These are phyloP conservation scores for Danaus chrysippus DNA, from an alignment of 2,888 invertebrate species.

Conservation along the genomic window DNA sequence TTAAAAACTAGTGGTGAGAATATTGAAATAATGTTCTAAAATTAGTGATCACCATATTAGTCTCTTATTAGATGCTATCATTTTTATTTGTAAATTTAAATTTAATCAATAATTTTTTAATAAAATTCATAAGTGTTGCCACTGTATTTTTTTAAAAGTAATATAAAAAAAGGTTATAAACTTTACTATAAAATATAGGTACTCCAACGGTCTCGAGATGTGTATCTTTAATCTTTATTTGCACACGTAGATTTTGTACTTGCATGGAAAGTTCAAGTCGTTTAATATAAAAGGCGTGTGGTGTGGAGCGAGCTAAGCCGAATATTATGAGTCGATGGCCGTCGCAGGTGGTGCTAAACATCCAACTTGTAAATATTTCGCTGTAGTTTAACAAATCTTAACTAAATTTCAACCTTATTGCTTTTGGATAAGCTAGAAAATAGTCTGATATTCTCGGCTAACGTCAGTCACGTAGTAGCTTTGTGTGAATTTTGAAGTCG, in stretches of 20 bases:
- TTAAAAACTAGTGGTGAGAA: too few species aligned
- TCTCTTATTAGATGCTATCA: too few species aligned
- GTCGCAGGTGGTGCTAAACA: conserved; percentile 74
- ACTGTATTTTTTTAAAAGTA: background rate
- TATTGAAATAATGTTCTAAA: too few species aligned
- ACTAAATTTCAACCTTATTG: conserved; percentile 31
- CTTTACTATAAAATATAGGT: background rate
- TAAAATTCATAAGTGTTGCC: too few species aligned
- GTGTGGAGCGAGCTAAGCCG: conserved; percentile 62
- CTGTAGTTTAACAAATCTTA: conserved; percentile 16
- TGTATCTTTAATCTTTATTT: conserved; percentile 16
- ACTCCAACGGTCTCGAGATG: background rate
- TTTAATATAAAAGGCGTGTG: conserved; percentile 44
- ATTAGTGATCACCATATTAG: too few species aligned
- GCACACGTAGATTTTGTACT: conserved; percentile 16
- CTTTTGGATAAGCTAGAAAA: conserved; percentile 21
- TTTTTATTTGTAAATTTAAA: too few species aligned
- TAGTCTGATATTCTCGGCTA: conserved; percentile 41
- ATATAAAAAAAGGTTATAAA: background rate
- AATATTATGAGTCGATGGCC: conserved; percentile 77
- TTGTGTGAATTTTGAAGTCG: conserved; percentile 22
- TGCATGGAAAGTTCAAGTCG: conserved; percentile 40
- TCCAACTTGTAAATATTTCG: conserved; percentile 52
- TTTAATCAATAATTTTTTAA: too few species aligned
- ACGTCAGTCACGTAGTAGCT: conserved; percentile 36